Evolutionary conservation across 2,797 vertebrate genomes (phyloP).

Genomic region (Anisognathus igniventris): DNA sequence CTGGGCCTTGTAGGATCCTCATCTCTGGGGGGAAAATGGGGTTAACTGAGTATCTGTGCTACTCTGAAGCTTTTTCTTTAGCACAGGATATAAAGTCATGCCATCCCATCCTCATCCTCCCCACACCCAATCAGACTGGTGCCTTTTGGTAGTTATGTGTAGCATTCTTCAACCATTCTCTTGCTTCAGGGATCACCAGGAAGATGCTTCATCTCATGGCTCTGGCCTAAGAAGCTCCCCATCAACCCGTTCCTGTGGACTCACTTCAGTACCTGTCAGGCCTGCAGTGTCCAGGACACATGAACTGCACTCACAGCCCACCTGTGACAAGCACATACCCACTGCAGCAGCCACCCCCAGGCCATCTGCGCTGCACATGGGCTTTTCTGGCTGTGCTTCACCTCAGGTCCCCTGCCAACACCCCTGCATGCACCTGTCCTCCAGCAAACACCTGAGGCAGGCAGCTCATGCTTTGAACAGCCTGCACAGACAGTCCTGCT

Average conservation of each 20-base stretch:
- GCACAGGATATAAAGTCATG: background rate
- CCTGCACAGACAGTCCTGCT: background rate
- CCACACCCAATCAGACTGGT: background rate
- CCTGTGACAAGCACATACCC: fast-evolving
- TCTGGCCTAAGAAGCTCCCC: background rate
- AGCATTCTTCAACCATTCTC: background rate
- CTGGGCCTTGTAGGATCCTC: background rate
- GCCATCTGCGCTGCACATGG: background rate
- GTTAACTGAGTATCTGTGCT: background rate
- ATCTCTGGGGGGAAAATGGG: background rate
- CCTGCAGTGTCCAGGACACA: background rate
- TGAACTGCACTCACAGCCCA: background rate
- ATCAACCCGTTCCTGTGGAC: background rate
- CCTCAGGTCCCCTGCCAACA: background rate
- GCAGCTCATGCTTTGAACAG: background rate
- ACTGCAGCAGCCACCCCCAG: background rate
- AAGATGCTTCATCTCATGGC: background rate
- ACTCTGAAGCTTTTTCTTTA: background rate
- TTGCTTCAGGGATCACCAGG: background rate
- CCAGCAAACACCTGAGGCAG: background rate
- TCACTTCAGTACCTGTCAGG: background rate
- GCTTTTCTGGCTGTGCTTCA: background rate
- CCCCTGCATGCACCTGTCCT: background rate
- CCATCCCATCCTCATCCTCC: background rate
- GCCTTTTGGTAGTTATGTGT: fast-evolving